These are phyloP conservation scores for Drosophila longiperda DNA, from an alignment of 2,888 invertebrate genomes.

Conservation along the genomic window DNA sequence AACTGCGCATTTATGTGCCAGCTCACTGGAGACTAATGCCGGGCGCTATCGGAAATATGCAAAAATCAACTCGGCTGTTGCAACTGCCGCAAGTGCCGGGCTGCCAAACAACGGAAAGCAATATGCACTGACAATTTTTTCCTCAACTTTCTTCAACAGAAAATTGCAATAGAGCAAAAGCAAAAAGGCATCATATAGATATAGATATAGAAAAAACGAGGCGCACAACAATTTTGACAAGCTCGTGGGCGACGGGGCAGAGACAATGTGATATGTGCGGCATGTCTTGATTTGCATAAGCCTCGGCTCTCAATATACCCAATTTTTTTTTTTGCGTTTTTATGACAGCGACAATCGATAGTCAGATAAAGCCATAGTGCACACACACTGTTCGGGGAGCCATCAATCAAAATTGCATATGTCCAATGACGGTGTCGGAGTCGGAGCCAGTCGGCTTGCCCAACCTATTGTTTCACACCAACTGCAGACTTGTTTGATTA, in stretches of 20 bases:
- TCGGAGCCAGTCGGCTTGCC: background rate
- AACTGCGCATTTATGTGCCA: slow-evolving; percentile 73
- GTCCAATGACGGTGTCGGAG: slow-evolving; percentile 44
- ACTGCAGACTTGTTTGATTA: slow-evolving; percentile 56
- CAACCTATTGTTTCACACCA: slow-evolving; percentile 17
- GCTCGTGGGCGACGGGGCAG: slow-evolving; percentile 13
- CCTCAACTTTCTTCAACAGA: slow-evolving; percentile 40
- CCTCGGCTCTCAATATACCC: slow-evolving; percentile 39
- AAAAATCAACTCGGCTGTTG: slow-evolving; percentile 75
- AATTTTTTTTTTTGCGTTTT: slow-evolving; percentile 52
- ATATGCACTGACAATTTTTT: slow-evolving; percentile 63
- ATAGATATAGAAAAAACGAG: slow-evolving; percentile 10
- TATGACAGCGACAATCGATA: slow-evolving; percentile 79
- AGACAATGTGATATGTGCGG: slow-evolving; percentile 65
- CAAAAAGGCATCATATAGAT: background rate
- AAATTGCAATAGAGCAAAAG: slow-evolving; percentile 9
- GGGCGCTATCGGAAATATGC: slow-evolving; percentile 71
- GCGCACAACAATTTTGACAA: slow-evolving; percentile 65
- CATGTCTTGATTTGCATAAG: slow-evolving; percentile 80
- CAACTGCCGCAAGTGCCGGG: slow-evolving; percentile 45
- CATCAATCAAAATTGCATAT: slow-evolving; percentile 77
- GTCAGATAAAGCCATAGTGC: slow-evolving; percentile 55
- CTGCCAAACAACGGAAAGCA: slow-evolving; percentile 61
- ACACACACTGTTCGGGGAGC: slow-evolving; percentile 57
- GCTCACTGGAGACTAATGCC: slow-evolving; percentile 77